These are phyloP conservation scores for Micronycteris hirsuta DNA, from an alignment of 2,113 vertebrate genomes.

Conservation along the genomic window DNA sequence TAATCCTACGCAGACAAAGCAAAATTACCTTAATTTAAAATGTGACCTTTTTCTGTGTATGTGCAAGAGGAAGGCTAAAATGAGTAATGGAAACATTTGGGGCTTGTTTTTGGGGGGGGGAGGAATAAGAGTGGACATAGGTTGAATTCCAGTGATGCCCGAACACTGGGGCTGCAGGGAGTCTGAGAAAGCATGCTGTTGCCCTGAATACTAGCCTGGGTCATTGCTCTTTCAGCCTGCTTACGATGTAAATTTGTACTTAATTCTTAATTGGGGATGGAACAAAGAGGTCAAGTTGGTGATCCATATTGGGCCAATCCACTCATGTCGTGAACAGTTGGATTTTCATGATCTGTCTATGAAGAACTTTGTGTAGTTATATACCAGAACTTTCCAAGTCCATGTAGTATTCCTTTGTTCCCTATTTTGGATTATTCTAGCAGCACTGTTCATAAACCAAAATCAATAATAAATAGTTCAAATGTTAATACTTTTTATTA, in stretches of 20 bases:
- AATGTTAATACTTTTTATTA: not conserved
- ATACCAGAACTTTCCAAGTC: not conserved
- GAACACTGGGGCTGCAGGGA: not conserved
- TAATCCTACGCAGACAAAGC: not conserved
- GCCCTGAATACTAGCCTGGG: not conserved
- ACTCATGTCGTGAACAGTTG: not conserved
- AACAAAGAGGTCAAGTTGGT: not conserved
- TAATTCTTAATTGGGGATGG: not conserved
- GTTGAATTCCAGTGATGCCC: not conserved
- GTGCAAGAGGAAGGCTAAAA: not conserved
- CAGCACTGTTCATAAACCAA: not conserved
- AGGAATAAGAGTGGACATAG: not conserved
- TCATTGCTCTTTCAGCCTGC: not conserved
- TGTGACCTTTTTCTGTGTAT: not conserved
- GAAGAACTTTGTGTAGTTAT: not conserved
- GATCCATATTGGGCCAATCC: not conserved
- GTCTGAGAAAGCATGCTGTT: not conserved
- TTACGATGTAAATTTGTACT: not conserved
- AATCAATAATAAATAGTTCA: not conserved
- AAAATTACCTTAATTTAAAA: not conserved
- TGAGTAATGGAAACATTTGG: not conserved
- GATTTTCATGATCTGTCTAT: not conserved
- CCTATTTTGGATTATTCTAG: not conserved
- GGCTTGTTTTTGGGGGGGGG: not conserved
- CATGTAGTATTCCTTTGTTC: not conserved